These are phyloP conservation scores for Xyrichtys novacula DNA, from an alignment of 2,797 vertebrate species.

Conservation along the genomic window DNA sequence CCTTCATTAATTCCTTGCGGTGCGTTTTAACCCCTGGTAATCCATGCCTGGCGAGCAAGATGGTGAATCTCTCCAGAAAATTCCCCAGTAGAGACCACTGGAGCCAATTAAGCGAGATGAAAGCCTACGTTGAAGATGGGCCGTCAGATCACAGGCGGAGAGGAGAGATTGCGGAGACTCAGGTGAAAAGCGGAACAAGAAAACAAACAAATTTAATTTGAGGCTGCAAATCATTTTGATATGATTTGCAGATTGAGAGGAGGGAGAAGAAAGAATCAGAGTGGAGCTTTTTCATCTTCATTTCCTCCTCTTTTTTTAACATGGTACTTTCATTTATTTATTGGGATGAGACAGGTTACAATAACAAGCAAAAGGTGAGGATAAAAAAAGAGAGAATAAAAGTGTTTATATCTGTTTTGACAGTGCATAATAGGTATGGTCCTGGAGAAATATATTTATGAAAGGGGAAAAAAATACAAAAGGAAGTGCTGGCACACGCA, in stretches of 20 bases:
- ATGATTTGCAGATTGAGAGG: constrained; percentile 37
- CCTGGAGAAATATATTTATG: constrained; percentile 44
- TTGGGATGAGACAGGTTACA: constrained; percentile 15
- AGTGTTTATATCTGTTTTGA: constrained; percentile 32
- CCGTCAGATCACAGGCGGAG: constrained; percentile 49
- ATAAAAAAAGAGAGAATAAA: constrained; percentile 44
- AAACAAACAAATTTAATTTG: constrained; percentile 74
- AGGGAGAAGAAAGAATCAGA: constrained; percentile 12
- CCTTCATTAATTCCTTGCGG: constrained; percentile 69
- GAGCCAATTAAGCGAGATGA: constrained; percentile 80
- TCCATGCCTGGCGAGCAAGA: constrained; percentile 13
- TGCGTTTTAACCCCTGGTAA: constrained; percentile 53
- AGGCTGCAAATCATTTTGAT: constrained; percentile 48
- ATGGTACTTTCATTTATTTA: constrained; percentile 36
- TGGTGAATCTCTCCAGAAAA: constrained; percentile 29
- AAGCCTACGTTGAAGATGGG: constrained; percentile 53
- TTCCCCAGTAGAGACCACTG: constrained; percentile 58
- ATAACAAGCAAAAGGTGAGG: constrained; percentile 39
- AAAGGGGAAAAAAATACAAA: constrained; percentile 26
- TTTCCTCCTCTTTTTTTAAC: neutral
- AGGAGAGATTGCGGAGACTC: constrained; percentile 62
- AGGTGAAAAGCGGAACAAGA: constrained; percentile 68
- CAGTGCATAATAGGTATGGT: constrained; percentile 37
- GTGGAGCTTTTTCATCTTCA: neutral
- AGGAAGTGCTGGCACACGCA: constrained; percentile 21